Percentiles rank a stretch among this genome's conserved stretches.
These are phyloP conservation scores for Callaeas wilsoni DNA, from an alignment of 2,113 vertebrate species.

Conservation along the genomic window DNA sequence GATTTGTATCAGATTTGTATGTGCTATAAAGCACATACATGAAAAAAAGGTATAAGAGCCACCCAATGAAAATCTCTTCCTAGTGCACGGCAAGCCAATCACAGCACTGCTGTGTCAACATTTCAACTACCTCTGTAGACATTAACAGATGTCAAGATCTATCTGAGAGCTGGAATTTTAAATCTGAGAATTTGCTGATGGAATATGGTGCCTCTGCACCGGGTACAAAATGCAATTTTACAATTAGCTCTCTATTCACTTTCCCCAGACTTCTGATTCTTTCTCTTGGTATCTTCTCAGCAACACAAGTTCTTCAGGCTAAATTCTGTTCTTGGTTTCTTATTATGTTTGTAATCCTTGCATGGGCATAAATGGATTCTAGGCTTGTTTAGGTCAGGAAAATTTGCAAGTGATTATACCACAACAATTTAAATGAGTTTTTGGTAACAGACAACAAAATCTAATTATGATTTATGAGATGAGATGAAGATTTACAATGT, in stretches of 20 bases:
- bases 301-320: not conserved
- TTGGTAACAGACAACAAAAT: not conserved
- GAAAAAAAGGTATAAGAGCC: not conserved
- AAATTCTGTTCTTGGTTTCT: not conserved
- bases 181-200: not conserved
- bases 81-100: not conserved
- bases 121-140: not conserved
- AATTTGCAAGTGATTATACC: not conserved
- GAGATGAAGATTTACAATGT: not conserved
- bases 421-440: not conserved
- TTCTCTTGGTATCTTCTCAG: not conserved
- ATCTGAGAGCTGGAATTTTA: not conserved
- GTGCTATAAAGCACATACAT: not conserved
- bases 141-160: not conserved
- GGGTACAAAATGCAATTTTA: not conserved
- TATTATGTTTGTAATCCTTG: not conserved
- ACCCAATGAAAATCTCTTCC: not conserved
- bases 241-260: not conserved
- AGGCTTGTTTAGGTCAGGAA: not conserved
- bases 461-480: constrained; percentile 2
- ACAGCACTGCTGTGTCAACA: not conserved
- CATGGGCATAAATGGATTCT: not conserved
- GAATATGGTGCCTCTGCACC: not conserved
- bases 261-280: not conserved
- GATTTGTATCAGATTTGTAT: not conserved